Evolutionary conservation across 2,888 invertebrate genomes (phyloP).

Genomic region (Myopa tessellatipennis): DNA sequence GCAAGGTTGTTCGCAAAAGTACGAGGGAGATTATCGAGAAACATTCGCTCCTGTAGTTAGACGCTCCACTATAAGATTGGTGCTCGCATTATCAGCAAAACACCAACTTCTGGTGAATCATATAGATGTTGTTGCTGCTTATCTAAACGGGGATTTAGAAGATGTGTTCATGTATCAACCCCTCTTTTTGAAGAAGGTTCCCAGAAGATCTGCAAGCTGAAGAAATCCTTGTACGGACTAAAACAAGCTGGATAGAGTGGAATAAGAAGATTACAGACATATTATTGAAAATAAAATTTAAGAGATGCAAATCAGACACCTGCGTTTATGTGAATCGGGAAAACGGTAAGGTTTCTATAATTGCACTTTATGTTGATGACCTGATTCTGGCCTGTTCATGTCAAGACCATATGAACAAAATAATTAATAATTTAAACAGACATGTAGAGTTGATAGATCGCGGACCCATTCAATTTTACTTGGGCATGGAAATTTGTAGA

Average conservation of each 20-base stretch:
- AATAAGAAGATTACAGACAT: background rate
- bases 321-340: background rate
- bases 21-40: no score
- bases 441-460: conserved; percentile 29
- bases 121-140: background rate
- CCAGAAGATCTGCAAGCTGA: background rate
- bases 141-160: background rate
- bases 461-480: conserved; percentile 39
- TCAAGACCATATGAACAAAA: background rate
- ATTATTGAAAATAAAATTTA: background rate
- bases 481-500: conserved; percentile 41
- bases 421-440: background rate
- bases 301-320: background rate
- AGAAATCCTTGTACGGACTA: background rate
- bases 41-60: no score
- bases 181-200: background rate
- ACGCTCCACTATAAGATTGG: no score
- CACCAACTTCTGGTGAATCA: background rate
- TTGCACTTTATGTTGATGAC: background rate
- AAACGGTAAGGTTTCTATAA: background rate
- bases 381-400: background rate
- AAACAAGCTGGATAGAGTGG: conserved; percentile 2
- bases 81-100: background rate
- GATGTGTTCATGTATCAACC: background rate
- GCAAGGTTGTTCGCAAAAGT: no score